These are phyloP conservation scores for Zootoca vivipara DNA, from an alignment of 2,113 vertebrate species.

Conservation along the genomic window DNA sequence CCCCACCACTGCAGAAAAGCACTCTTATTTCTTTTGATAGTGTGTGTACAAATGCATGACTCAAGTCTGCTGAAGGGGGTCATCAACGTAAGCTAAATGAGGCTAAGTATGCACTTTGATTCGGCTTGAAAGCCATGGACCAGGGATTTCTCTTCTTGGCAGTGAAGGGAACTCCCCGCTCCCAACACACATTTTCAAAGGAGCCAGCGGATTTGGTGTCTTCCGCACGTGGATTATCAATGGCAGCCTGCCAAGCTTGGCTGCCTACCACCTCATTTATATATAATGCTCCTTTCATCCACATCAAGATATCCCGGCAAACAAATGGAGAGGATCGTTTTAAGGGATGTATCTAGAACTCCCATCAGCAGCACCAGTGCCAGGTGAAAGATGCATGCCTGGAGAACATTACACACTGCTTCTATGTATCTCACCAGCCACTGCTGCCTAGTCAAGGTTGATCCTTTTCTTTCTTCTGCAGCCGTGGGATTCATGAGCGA, in stretches of 20 bases:
- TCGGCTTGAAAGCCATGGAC: not conserved
- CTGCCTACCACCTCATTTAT: conserved; percentile 6
- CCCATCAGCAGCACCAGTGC: not conserved
- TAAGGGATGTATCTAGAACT: not conserved
- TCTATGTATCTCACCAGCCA: not conserved
- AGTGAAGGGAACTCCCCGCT: not conserved
- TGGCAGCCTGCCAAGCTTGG: not conserved
- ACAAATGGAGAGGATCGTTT: not conserved
- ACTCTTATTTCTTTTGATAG: not conserved
- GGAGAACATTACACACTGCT: not conserved
- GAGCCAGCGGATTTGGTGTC: not conserved
- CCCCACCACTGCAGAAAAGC: not conserved
- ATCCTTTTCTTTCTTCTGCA: conserved; percentile 46
- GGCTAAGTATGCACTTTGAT: not conserved
- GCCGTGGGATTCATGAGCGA: conserved; percentile 88
- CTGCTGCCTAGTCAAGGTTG: not conserved
- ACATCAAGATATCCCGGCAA: not conserved
- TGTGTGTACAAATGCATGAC: not conserved
- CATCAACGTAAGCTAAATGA: not conserved
- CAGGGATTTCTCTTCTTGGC: not conserved
- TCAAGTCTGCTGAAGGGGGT: not conserved
- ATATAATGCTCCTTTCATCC: not conserved
- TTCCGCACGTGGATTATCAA: not conserved
- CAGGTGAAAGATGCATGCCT: not conserved
- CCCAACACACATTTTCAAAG: not conserved